Evolutionary conservation across 2,113 vertebrate genomes (phyloP).

Genomic region (Chroicocephalus ridibundus): DNA sequence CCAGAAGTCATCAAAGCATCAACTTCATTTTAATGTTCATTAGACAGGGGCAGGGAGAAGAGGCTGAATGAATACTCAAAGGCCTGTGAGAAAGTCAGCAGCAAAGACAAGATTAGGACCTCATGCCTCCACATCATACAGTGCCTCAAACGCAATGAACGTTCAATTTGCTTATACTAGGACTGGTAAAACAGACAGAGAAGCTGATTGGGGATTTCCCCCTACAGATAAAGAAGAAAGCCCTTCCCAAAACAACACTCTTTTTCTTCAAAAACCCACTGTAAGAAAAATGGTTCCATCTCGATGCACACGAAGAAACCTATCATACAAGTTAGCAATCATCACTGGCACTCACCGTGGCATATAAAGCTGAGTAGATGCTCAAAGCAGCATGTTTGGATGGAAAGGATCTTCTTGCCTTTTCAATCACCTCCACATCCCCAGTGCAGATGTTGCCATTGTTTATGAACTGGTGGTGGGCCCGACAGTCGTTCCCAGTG

Average conservation of each 20-base stretch:
- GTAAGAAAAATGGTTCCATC: neutral
- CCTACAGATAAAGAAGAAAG: neutral
- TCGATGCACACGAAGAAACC: neutral
- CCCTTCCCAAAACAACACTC: neutral
- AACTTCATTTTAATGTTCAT: neutral
- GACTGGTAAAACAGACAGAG: neutral
- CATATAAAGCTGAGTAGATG: slow-evolving; percentile 94
- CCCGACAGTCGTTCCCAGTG: slow-evolving; percentile 87
- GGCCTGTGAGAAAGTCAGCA: neutral
- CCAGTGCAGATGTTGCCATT: slow-evolving; percentile 94
- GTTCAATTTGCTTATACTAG: neutral
- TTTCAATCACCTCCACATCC: slow-evolving; percentile 84
- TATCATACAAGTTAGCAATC: no score
- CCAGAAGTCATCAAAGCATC: neutral
- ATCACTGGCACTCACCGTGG: slow-evolving; percentile 83
- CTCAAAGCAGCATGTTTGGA: slow-evolving; percentile 97
- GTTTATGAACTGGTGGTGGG: slow-evolving; percentile 88
- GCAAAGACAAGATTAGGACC: neutral
- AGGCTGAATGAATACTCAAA: neutral
- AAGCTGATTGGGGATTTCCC: neutral
- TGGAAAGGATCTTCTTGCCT: slow-evolving; percentile 92
- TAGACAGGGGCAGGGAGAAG: neutral
- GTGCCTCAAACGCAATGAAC: neutral
- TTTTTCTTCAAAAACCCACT: neutral
- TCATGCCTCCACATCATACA: neutral